Evolutionary conservation across 2,113 vertebrate species (phyloP), one percentile per base, ranked within the genome.

Genomic region (Ovis canadensis): DNA sequence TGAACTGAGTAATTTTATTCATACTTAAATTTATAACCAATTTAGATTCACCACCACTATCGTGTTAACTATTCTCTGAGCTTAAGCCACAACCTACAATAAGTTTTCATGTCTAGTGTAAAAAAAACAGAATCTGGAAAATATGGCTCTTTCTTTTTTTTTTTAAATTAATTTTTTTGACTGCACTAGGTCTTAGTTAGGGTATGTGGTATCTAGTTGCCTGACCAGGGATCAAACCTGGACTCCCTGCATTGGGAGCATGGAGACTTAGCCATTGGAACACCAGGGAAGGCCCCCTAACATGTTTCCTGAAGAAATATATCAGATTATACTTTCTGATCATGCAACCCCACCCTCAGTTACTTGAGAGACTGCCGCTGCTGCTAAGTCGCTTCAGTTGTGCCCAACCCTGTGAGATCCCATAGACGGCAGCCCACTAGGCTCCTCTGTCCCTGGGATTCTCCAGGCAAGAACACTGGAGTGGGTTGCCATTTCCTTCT

Each of bases 91-190:
- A 74, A 80, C 4, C 16, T 40, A 88, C 31, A 92, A 57, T 25
- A 55, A 62, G 94, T 85, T 67, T 83, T 93, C 55, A 77, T n/a
- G 19, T 86, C 27, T 90, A 93, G 62, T 45, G 17, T 82, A 62
- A 93, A 95, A 77, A 92, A 92, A 85, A 77, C 19, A 94, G 60
- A 91, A 92, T 36, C 23, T 92, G 90, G 59, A 33, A 95, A 90
- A 96, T 77, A 45, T 16, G 19, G 62, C 84, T 93, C 21, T 77
- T 60, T 40, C 10, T 5, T 29, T 33, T 40, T 36, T 36, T 33
- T 64, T 36, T 9, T 11, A 40, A 40, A 77, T 43, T 27, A 14
- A 77, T 43, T 14, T 77, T 43, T 77, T 43, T 43, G 36, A 43
- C 71, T 77, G 71, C 6, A 77, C 40, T 77, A 23, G 23, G 6